Percentiles rank a stretch among this genome's conserved stretches.
phyloP scores from a whole-genome alignment of 2,113 vertebrate genomes.

The Trichechus manatus region DNA sequence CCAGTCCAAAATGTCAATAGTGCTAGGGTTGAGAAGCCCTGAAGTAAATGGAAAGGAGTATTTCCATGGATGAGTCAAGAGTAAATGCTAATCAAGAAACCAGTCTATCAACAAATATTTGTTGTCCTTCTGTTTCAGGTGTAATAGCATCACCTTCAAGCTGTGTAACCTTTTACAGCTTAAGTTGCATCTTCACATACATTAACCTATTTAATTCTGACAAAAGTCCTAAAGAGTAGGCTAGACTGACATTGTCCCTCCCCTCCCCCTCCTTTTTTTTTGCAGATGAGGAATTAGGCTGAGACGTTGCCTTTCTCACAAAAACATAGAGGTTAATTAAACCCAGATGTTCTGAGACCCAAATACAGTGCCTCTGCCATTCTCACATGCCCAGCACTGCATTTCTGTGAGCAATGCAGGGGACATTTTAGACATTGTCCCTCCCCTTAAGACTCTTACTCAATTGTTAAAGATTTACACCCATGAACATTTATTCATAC shows the following conservation, averaged over 20 bases:
- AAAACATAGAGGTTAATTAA: conserved; percentile 76
- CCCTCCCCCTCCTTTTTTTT: background rate
- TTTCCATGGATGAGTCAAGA: conserved; percentile 42
- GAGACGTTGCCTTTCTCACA: conserved; percentile 70
- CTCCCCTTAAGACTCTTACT: conserved; percentile 49
- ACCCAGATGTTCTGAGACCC: conserved; percentile 74
- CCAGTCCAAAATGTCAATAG: conserved; percentile 23
- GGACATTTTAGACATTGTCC: conserved; percentile 56
- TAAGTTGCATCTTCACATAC: background rate
- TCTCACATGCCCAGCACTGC: background rate
- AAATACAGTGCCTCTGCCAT: conserved; percentile 51
- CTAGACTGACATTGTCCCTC: background rate
- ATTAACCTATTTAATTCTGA: conserved; percentile 22
- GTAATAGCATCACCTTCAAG: background rate
- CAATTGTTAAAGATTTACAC: conserved; percentile 37
- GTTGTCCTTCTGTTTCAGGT: background rate
- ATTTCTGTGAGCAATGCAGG: conserved; percentile 49
- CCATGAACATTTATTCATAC: conserved; percentile 54
- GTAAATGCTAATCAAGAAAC: conserved; percentile 53
- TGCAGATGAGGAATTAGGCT: conserved; percentile 47
- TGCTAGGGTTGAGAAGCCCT: background rate
- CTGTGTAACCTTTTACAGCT: background rate
- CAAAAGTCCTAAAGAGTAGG: background rate
- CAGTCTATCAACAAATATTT: conserved; percentile 46
- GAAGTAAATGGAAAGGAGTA: conserved; percentile 64